phyloP scores from a whole-genome alignment of 2,113 vertebrate species.

The Syngnathoides biaculeatus region DNA sequence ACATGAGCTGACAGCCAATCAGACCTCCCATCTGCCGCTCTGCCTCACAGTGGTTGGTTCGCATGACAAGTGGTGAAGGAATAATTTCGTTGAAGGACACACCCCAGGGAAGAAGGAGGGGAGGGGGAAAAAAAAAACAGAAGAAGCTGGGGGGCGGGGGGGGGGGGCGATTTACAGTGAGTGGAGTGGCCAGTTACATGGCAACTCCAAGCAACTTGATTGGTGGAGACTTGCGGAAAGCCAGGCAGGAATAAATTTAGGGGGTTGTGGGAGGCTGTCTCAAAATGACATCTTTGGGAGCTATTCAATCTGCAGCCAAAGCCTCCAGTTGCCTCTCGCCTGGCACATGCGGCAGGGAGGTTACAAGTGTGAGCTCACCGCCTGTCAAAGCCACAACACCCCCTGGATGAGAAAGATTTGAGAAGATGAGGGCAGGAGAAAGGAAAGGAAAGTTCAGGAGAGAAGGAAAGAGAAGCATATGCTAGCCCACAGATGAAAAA shows the following conservation, averaged over 20 bases:
- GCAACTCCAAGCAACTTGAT: constrained; percentile 43
- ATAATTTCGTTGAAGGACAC: constrained; percentile 46
- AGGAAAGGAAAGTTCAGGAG: background rate
- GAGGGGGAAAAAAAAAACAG: constrained; percentile 9
- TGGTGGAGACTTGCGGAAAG: constrained; percentile 54
- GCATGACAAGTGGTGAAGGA: constrained; percentile 35
- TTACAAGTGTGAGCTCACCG: constrained; percentile 68
- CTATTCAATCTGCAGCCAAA: constrained; percentile 69
- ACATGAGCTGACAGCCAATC: constrained; percentile 66
- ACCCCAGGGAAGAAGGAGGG: constrained; percentile 34
- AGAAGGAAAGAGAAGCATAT: background rate
- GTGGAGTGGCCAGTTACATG: constrained; percentile 37
- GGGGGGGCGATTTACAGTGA: constrained; percentile 1
- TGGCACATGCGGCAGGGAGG: constrained; percentile 65
- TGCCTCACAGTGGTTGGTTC: constrained; percentile 50
- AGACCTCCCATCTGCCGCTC: constrained; percentile 60
- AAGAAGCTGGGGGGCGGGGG: too few relatives aligned
- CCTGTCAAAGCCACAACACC: constrained; percentile 62
- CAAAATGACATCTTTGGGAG: constrained; percentile 70
- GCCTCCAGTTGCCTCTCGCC: constrained; percentile 64
- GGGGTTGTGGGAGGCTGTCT: constrained; percentile 53
- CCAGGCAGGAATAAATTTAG: constrained; percentile 68
- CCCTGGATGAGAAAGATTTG: constrained; percentile 29
- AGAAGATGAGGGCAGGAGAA: background rate
- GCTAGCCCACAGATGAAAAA: background rate